A percentile compares a stretch with the other conserved stretches of the same genome.
Evolutionary conservation across 2,113 vertebrate genomes (phyloP).

Genomic region (Syngnathus scovelli): DNA sequence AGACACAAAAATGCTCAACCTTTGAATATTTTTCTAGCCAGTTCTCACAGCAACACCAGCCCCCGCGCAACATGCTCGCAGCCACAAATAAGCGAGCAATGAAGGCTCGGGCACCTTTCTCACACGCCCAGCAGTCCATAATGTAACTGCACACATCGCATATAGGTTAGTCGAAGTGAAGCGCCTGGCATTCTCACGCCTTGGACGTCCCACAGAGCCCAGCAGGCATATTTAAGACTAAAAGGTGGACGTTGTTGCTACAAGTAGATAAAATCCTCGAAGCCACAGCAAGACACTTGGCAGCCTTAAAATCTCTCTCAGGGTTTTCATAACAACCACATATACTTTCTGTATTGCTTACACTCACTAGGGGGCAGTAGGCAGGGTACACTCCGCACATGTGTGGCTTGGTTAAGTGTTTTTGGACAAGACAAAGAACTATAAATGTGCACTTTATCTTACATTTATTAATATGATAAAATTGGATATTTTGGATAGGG

Average conservation of each 20-base stretch:
- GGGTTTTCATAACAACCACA: not conserved
- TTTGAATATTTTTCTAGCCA: conserved; percentile 17
- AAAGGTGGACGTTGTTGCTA: conserved; percentile 37
- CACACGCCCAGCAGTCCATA: conserved; percentile 3
- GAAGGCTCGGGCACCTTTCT: conserved; percentile 27
- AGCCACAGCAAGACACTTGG: conserved; percentile 8
- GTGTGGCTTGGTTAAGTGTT: too few species aligned
- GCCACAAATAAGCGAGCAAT: conserved; percentile 12
- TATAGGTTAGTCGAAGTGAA: not conserved
- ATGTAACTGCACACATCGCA: conserved; percentile 21
- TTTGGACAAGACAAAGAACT: too few species aligned
- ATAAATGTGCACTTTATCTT: too few species aligned
- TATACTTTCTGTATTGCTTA: too few species aligned
- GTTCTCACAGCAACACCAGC: conserved; percentile 32
- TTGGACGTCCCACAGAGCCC: conserved; percentile 14
- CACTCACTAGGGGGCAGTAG: too few species aligned
- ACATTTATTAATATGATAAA: too few species aligned
- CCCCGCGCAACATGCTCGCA: conserved; percentile 35
- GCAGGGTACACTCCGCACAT: too few species aligned
- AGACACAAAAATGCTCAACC: conserved; percentile 13
- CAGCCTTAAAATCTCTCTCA: not conserved
- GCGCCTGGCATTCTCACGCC: conserved; percentile 13
- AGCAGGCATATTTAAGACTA: conserved; percentile 26
- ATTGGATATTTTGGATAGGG: too few species aligned
- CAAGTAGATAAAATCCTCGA: conserved; percentile 34